Base-by-base conservation (phyloP, 2,888 invertebrate genomes). In the Peribatodes rhomboidaria region DNA sequence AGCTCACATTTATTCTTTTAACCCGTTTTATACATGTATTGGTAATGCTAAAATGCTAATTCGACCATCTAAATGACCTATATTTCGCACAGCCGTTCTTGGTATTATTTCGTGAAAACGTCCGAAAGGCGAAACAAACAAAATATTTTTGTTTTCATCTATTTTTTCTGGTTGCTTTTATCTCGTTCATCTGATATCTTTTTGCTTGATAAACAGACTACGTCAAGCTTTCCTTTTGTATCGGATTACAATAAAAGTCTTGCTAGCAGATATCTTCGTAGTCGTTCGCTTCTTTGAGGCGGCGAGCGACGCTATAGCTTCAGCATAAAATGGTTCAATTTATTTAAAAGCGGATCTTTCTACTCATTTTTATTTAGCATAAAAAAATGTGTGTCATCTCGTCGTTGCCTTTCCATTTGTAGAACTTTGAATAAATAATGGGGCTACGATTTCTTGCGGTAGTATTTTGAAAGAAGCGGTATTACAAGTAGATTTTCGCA, bases 241-340 rank as follows among this genome's bases (percentile, higher is more conserved):
- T 84, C 77, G 75, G 74, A 79, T 82, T 82, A 83, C 81, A 73
- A 62, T 80, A 83, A 82, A 80, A 80, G 72, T 80, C 70, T 75
- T 72, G 70, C 70, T 76, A 63, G 61, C 67, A 74, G 78, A 78
- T 75, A 77, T 77, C 74, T 72, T 65, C 63, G 72, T 72, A 60
- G 67, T 72, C 57, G 74, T 77, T 79, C 64, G 72, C 58, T 67
- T 55, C 57, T 44, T 55, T 20, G 42, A 60, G 52, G 18, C 52
- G 22, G 22, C 54, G 41, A 46, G 55, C 52, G 47, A 53, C 61
- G 65, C 61, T 65, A 61, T 20, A 58, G 60, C 55, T 66, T 39
- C 62, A 67, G 69, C 69, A 69, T 66, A 72, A 72, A 72, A 67
- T 69, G 58, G 42, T 69, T 68, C 65, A 72, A 70, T 70, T 66